Evolutionary conservation across 2,888 invertebrate genomes (phyloP).

Genomic region (Junonia oenone): DNA sequence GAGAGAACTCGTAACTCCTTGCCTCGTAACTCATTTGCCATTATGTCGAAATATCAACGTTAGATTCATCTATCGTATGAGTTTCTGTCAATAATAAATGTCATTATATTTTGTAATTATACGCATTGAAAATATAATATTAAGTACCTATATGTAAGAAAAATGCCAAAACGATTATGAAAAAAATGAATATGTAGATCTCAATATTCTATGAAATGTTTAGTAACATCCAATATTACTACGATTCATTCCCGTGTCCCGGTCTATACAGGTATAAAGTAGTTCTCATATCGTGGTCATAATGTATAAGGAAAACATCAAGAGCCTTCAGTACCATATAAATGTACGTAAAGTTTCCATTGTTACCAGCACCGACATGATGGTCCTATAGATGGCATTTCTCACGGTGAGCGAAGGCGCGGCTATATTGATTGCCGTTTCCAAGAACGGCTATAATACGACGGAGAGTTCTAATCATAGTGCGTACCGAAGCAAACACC

Average conservation of each 20-base stretch:
- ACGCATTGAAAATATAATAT: background rate
- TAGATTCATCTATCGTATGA: background rate
- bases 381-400: conserved; percentile 20
- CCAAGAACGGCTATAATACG: conserved; percentile 51
- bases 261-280: no score
- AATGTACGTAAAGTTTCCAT: conserved; percentile 14
- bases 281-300: no score
- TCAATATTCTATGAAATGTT: no score
- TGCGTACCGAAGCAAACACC: conserved; percentile 47
- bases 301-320: background rate
- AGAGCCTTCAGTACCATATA: conserved; percentile 2
- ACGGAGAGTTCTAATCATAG: conserved; percentile 60
- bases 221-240: no score
- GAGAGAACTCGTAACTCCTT: conserved; percentile 11
- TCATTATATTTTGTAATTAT: background rate
- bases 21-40: background rate
- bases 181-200: no score
- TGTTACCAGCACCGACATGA: conserved; percentile 12
- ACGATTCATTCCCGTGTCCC: no score
- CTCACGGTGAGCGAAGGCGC: conserved; percentile 37
- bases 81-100: background rate
- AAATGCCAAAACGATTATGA: no score
- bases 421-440: conserved; percentile 51
- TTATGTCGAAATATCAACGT: background rate
- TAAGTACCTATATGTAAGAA: no score